phyloP scores from a whole-genome alignment of 2,888 invertebrate genomes.

The Drosophila mimica region DNA sequence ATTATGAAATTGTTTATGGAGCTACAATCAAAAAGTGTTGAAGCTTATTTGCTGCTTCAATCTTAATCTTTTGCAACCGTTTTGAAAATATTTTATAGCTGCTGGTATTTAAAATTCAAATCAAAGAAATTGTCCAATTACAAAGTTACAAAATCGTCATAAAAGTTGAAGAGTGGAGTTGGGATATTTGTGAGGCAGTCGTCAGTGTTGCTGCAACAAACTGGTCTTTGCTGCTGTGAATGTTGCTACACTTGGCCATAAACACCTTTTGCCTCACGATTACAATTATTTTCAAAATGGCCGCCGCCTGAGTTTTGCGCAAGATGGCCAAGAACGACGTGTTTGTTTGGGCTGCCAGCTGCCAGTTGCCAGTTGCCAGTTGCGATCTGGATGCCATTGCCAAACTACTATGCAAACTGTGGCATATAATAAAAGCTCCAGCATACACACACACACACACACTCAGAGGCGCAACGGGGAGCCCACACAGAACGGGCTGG shows the following conservation, averaged over 20 bases:
- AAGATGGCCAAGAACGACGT: constrained; percentile 71
- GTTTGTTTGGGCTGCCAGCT: constrained; percentile 37
- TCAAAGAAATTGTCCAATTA: not conserved
- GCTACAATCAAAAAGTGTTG: not conserved
- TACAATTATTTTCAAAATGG: constrained; percentile 64
- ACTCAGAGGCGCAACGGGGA: constrained; percentile 10
- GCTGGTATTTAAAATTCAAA: not conserved
- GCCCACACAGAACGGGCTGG: constrained; percentile 22
- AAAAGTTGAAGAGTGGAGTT: not conserved
- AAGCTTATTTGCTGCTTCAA: not conserved
- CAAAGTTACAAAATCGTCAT: not conserved
- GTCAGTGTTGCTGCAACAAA: not conserved
- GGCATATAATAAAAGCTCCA: constrained; percentile 54
- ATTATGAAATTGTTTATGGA: not conserved
- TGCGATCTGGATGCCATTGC: constrained; percentile 69
- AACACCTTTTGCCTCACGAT: constrained; percentile 59
- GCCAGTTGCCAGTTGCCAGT: constrained; percentile 39
- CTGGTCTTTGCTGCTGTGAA: constrained; percentile 19
- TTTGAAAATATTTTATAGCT: too few relatives aligned
- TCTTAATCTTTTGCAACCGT: not conserved
- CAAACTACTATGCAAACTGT: constrained; percentile 75
- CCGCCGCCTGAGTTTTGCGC: constrained; percentile 63
- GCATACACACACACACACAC: constrained; percentile 23
- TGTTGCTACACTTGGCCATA: constrained; percentile 57
- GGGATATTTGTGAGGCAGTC: not conserved